Evolutionary conservation across 2,113 vertebrate genomes (phyloP).

Genomic region (Dasyprocta punctata): DNA sequence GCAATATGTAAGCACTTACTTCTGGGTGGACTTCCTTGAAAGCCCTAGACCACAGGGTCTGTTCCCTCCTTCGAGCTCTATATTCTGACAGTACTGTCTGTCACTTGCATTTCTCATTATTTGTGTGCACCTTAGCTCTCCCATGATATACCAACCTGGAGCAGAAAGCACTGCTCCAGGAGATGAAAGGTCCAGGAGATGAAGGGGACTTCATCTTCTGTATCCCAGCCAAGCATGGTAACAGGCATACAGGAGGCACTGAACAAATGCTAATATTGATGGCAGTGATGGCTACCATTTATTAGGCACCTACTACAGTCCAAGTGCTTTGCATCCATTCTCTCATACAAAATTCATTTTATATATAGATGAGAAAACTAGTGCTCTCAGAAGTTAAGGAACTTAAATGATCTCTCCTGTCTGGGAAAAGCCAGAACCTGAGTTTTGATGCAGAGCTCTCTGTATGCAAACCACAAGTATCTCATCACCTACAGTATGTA

Average conservation of each 20-base stretch:
- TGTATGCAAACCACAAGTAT: not conserved
- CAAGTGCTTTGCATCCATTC: not conserved
- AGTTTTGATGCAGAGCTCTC: not conserved
- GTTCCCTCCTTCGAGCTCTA: not conserved
- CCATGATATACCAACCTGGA: not conserved
- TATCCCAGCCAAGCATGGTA: not conserved
- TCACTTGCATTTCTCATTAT: constrained; percentile 32
- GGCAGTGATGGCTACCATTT: not conserved
- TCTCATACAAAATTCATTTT: constrained; percentile 24
- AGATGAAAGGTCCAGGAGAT: no score
- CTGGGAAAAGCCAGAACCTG: not conserved
- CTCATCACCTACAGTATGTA: not conserved
- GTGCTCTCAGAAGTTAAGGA: not conserved
- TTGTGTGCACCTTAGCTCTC: not conserved
- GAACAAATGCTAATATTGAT: not conserved
- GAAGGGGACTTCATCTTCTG: not conserved
- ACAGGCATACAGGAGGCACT: not conserved
- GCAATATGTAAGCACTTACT: not conserved
- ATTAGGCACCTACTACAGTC: not conserved
- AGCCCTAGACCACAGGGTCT: not conserved
- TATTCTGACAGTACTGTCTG: not conserved
- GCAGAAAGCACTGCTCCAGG: not conserved
- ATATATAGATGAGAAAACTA: not conserved
- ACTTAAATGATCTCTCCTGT: not conserved
- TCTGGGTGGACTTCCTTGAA: constrained; percentile 4